These are phyloP conservation scores for Lethenteron camtschaticum DNA, from an alignment of 2,113 vertebrate genomes.

Conservation along the genomic window DNA sequence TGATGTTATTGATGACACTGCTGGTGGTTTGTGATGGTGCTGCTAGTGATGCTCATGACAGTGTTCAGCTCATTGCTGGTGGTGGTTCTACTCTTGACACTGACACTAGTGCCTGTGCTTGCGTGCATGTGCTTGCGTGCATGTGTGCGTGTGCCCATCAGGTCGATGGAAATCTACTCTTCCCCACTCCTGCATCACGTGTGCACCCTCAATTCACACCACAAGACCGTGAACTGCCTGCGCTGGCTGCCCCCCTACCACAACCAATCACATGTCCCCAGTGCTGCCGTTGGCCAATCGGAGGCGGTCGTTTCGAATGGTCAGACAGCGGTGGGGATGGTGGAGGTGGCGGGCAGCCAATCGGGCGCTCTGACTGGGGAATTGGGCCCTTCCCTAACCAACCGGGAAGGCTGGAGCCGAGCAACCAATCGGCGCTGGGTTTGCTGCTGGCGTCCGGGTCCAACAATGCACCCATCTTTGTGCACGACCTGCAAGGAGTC, in stretches of 20 bases:
- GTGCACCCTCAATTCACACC: conserved; percentile 75
- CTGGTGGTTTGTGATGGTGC: background rate
- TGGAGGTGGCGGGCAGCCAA: background rate
- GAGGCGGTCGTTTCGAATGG: background rate
- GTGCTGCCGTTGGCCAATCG: background rate
- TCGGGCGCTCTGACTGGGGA: background rate
- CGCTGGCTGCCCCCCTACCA: conserved; percentile 50
- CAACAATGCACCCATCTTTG: conserved; percentile 52
- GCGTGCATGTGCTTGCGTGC: no score
- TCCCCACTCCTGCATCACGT: conserved; percentile 42
- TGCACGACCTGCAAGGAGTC: conserved; percentile 43
- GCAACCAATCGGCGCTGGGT: conserved; percentile 28
- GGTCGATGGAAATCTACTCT: conserved; percentile 56
- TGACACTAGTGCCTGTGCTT: no score
- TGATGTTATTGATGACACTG: conserved; percentile 8
- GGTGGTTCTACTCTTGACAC: no score
- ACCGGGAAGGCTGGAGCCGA: conserved; percentile 17
- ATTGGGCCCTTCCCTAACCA: no score
- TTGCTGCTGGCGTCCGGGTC: conserved; percentile 66
- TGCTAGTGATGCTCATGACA: background rate
- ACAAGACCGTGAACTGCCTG: conserved; percentile 70
- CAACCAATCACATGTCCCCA: no score
- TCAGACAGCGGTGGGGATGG: no score
- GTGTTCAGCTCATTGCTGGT: background rate
- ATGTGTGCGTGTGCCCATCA: conserved; percentile 14